These are phyloP conservation scores for Peromyscus attwateri DNA, from an alignment of 2,797 vertebrate species.

Conservation along the genomic window DNA sequence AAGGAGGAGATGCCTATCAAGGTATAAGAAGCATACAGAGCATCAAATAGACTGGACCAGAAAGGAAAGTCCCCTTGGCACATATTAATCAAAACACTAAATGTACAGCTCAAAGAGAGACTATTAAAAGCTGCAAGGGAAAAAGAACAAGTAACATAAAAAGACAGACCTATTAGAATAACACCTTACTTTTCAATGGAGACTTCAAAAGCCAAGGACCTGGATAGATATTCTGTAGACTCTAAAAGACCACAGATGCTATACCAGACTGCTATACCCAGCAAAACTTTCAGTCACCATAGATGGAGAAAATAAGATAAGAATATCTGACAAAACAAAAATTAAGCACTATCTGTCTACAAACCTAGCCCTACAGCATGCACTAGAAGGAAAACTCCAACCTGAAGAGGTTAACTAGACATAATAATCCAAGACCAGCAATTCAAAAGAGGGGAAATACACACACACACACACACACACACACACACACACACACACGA, in stretches of 20 bases:
- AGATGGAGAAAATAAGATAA: background rate
- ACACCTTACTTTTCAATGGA: background rate
- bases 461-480: background rate
- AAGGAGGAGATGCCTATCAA: background rate
- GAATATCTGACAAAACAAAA: background rate
- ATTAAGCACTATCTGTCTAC: background rate
- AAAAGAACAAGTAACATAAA: background rate
- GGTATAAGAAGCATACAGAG: background rate
- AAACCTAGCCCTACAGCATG: background rate
- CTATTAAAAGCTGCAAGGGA: background rate
- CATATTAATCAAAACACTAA: background rate
- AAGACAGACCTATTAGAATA: background rate
- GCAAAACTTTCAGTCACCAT: background rate
- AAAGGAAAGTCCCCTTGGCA: background rate
- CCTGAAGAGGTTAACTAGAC: background rate
- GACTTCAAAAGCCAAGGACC: background rate
- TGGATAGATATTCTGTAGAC: background rate
- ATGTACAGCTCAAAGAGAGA: background rate
- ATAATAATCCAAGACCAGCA: background rate
- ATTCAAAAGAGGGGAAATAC: background rate
- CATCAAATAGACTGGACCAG: background rate
- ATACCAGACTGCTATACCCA: background rate
- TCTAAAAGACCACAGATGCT: background rate
- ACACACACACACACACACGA: background rate
- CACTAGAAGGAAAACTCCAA: background rate